These are phyloP conservation scores for Rhinichthys klamathensis DNA, from an alignment of 2,113 vertebrate genomes.

Conservation along the genomic window DNA sequence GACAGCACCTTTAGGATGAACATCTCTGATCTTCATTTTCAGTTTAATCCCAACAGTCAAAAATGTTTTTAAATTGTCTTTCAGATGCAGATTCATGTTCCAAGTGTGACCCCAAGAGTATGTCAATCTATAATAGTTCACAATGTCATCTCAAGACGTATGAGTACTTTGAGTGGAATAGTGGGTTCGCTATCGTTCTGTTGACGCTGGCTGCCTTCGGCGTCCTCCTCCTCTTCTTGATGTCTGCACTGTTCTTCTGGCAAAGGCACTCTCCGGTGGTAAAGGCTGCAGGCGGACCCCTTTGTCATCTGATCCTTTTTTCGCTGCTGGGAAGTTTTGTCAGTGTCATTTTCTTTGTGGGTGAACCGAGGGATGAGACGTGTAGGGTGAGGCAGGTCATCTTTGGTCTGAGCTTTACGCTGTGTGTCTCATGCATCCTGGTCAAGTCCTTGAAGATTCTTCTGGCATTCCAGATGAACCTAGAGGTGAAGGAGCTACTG, in stretches of 20 bases:
- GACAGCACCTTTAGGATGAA: not conserved
- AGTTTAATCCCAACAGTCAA: not conserved
- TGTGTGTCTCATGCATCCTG: constrained; percentile 88
- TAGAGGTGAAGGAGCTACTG: constrained; percentile 76
- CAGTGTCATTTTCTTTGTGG: constrained; percentile 83
- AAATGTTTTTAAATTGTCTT: constrained; percentile 34
- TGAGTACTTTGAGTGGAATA: constrained; percentile 79
- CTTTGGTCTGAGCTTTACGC: constrained; percentile 85
- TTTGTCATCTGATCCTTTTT: constrained; percentile 85
- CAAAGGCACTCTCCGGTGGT: constrained; percentile 81
- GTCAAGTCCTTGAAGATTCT: constrained; percentile 89
- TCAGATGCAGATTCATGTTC: constrained; percentile 86
- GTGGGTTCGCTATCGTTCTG: constrained; percentile 82
- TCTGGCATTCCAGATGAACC: constrained; percentile 86
- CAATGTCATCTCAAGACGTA: constrained; percentile 75
- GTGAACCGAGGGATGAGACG: constrained; percentile 74
- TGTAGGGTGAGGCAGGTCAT: constrained; percentile 84
- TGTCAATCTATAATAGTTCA: constrained; percentile 77
- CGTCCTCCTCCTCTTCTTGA: constrained; percentile 72
- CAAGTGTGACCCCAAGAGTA: constrained; percentile 74
- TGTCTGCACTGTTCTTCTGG: constrained; percentile 82
- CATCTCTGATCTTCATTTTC: not conserved
- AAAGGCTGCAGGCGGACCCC: constrained; percentile 80
- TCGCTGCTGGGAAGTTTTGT: constrained; percentile 83
- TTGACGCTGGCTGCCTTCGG: constrained; percentile 76